Evolutionary conservation across 2,888 invertebrate genomes (phyloP).

Genomic region (Frankliniella intonsa): DNA sequence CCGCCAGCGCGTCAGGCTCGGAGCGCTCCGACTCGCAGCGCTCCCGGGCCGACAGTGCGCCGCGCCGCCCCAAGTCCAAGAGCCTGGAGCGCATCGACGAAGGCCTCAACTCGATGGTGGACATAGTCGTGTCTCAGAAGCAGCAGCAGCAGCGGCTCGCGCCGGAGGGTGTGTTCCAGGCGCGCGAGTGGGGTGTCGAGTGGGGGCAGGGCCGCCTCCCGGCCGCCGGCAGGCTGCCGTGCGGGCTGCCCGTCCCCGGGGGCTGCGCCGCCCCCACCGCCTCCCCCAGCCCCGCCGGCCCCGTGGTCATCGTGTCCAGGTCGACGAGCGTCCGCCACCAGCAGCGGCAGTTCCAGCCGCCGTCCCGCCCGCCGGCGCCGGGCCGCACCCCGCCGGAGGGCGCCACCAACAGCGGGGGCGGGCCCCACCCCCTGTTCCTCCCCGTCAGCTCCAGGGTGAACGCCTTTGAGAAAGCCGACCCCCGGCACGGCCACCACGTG

Average conservation of each 20-base stretch:
- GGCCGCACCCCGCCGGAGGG: slow-evolving; percentile 7
- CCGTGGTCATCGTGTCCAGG: slow-evolving; percentile 37
- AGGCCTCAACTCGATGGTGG: slow-evolving; percentile 66
- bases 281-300: slow-evolving; percentile 31
- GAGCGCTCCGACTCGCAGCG: slow-evolving; percentile 12
- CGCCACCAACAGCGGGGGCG: background rate
- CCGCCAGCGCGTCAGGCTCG: background rate
- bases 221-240: background rate
- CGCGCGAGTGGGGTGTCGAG: slow-evolving; percentile 29
- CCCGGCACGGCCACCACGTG: slow-evolving; percentile 37
- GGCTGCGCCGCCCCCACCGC: background rate
- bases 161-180: slow-evolving; percentile 29
- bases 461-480: slow-evolving; percentile 10
- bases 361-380: slow-evolving; percentile 11
- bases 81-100: slow-evolving; percentile 74
- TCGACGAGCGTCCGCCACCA: slow-evolving; percentile 34
- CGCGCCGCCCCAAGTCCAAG: slow-evolving; percentile 49
- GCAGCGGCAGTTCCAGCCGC: slow-evolving; percentile 31
- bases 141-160: slow-evolving; percentile 30
- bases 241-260: background rate
- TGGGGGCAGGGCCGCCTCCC: slow-evolving; percentile 28
- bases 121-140: slow-evolving; percentile 58
- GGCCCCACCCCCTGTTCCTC: background rate
- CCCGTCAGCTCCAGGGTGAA: slow-evolving; percentile 8
- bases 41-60: background rate